Conservation (phyloP, 2,888 invertebrate genomes). For the Machimus atricapillus region DNA sequence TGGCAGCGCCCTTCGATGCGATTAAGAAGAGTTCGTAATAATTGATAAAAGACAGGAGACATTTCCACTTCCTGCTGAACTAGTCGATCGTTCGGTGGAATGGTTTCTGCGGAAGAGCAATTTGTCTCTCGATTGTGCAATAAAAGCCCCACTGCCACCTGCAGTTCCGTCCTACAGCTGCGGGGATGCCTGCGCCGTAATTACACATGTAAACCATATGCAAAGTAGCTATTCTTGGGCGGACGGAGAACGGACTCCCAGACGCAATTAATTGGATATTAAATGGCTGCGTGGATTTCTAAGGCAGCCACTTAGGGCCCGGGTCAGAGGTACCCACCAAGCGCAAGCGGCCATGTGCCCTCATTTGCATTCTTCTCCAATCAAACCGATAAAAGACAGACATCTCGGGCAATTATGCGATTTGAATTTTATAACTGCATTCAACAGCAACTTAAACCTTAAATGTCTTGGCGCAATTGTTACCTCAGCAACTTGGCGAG, state of each 20-base stretch:
- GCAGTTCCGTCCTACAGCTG: background rate
- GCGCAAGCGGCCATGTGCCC: background rate
- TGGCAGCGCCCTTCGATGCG: background rate
- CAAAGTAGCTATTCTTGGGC: background rate
- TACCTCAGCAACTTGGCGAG: background rate
- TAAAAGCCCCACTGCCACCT: background rate
- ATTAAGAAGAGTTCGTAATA: background rate
- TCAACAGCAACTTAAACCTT: background rate
- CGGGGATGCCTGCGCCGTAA: background rate
- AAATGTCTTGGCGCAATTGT: background rate
- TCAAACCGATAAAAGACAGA: slow-evolving; percentile 35
- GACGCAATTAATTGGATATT: slow-evolving; percentile 34
- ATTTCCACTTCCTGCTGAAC: background rate
- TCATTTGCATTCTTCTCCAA: slow-evolving; percentile 40
- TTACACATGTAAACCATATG: background rate
- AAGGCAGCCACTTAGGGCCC: background rate
- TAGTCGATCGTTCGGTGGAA: background rate
- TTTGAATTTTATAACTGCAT: slow-evolving; percentile 37
- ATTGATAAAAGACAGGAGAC: background rate
- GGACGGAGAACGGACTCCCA: background rate
- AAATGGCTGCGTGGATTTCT: background rate
- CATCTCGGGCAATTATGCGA: slow-evolving; percentile 29
- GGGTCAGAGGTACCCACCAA: slow-evolving; percentile 23
- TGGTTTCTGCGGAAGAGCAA: background rate
- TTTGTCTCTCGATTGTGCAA: background rate